phyloP scores from a whole-genome alignment of 2,113 vertebrate genomes.

The Todiramphus chloris region DNA sequence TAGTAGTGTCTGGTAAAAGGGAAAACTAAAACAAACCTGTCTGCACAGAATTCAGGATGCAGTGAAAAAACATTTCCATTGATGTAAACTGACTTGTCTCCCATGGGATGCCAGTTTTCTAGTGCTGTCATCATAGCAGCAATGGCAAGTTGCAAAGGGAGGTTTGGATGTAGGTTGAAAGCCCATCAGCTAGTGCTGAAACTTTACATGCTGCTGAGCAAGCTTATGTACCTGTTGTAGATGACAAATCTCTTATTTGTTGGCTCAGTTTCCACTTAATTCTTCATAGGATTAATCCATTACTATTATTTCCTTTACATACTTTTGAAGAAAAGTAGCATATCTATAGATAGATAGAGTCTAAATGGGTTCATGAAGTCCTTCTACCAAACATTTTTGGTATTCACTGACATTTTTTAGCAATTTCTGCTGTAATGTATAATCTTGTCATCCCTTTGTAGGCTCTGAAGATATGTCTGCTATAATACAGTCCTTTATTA shows the following conservation, averaged over 20 bases:
- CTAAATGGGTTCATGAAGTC: neutral
- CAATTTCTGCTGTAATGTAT: neutral
- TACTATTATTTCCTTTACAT: neutral
- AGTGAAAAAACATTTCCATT: neutral
- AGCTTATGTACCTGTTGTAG: neutral
- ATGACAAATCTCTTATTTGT: neutral
- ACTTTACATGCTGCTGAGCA: neutral
- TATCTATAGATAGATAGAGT: neutral
- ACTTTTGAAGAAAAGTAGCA: neutral
- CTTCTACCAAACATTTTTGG: neutral
- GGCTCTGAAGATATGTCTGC: neutral
- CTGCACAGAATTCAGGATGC: neutral
- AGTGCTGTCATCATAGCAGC: neutral
- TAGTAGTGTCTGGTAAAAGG: neutral
- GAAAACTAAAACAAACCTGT: neutral
- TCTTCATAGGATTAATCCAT: neutral
- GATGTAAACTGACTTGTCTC: neutral
- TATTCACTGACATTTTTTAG: neutral
- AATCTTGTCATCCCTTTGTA: neutral
- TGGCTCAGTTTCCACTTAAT: neutral
- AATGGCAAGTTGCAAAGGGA: conserved; percentile 1
- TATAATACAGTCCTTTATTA: neutral
- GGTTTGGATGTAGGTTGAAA: neutral
- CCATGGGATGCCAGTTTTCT: neutral
- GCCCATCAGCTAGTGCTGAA: neutral